phyloP scores from a whole-genome alignment of 2,888 invertebrate genomes.

The Petrolisthes cinctipes region DNA sequence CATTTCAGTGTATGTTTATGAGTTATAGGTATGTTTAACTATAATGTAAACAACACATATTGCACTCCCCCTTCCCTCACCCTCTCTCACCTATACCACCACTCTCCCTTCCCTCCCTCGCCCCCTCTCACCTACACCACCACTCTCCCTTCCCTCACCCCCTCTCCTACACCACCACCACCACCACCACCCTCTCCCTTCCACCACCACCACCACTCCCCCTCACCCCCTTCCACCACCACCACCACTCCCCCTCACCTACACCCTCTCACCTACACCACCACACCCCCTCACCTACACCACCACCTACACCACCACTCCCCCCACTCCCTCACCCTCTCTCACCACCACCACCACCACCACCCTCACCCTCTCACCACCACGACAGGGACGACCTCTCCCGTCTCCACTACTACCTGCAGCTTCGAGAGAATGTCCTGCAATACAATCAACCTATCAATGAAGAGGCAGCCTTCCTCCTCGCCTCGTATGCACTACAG shows the following conservation, averaged over 20 bases:
- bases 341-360: neutral
- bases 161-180: neutral
- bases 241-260: neutral
- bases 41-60: too few species aligned
- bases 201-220: neutral
- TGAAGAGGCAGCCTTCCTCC: slow-evolving; percentile 78
- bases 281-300: slow-evolving; percentile 1
- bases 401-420: slow-evolving; percentile 93
- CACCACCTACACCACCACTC: neutral
- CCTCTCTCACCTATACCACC: too few species aligned
- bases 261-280: slow-evolving; percentile 2
- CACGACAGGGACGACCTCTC: slow-evolving; percentile 85
- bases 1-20: too few species aligned
- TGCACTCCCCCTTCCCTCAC: neutral
- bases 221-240: neutral
- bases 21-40: too few species aligned
- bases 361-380: neutral
- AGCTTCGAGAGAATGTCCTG: slow-evolving; percentile 88
- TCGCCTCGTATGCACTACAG: slow-evolving; percentile 91
- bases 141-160: too few species aligned
- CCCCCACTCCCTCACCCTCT: slow-evolving; percentile 9
- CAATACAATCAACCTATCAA: slow-evolving; percentile 70
- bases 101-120: neutral
- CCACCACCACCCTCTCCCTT: neutral
- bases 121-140: too few species aligned